Base-by-base conservation (phyloP, 2,113 vertebrate species). In the Platysteira castanea region DNA sequence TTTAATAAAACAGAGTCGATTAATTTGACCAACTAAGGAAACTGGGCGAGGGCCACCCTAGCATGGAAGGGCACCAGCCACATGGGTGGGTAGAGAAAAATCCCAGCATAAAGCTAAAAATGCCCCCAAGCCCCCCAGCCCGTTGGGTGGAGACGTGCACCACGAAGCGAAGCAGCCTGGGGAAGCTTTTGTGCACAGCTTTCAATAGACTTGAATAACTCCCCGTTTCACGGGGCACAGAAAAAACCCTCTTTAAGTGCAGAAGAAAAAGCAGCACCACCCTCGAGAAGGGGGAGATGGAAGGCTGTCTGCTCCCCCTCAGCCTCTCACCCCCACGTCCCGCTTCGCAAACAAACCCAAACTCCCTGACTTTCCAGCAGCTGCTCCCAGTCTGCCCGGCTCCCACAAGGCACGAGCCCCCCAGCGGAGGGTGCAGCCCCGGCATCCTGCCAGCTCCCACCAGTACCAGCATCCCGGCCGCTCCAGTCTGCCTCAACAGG, bases 161-260 rank as follows among this genome's bases (percentile, higher is more conserved):
- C 47, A 19, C 12, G 0, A 27, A 77, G 28, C 6, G 27, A 61
- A 80, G 63, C 76, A 4, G 68, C 76, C 64, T 11, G 27, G 24
- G 79, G 78, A 52, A 82, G 84, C 88, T 86, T 93, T 95, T 95
- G 83, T 92, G 44, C 0, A 0, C 39, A 24, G 46, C 47, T 81
- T 85, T 94, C 81, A 86, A 90, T 24, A 76, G 92, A n/a, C 22
- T 20, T 94, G 75, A 93, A 86, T 80, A 77, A 88, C 63, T 50
- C 85, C 75, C 59, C 41, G 2, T 79, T 92, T 92, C 83, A 90
- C 4, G 9, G 75, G 65, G 49, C 70, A 53, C 13, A 44, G 65
- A 23, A 27, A 52, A n/a, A 69, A 63, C 8, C 5, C 52, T 63
- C 88, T 50, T 16, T 7, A 14, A 28, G 23, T 35, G 54, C 3